Conservation (phyloP, 1,140 invertebrate species). For the Frieseomelitta varia region DNA sequence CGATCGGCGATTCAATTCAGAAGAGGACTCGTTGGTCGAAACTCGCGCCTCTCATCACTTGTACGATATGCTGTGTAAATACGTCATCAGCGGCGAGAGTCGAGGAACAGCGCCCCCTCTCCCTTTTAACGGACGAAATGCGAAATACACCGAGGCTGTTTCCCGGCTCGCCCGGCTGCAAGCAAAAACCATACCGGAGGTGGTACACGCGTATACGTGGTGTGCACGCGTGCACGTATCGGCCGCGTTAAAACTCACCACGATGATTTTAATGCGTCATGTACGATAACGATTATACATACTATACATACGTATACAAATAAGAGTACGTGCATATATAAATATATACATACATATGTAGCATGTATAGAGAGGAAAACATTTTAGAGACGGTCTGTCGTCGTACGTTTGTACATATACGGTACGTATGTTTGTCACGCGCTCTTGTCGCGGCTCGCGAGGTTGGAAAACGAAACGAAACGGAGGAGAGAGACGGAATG, state of each 20-base stretch:
- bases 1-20: no score
- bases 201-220: not conserved
- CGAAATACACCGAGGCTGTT: not conserved
- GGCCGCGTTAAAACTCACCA: slow-evolving; percentile 41
- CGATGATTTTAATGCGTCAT: slow-evolving; percentile 50
- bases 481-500: not conserved
- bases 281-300: slow-evolving; percentile 49
- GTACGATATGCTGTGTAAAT: slow-evolving; percentile 18
- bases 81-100: not conserved
- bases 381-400: slow-evolving; percentile 20
- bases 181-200: no score
- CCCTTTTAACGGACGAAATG: not conserved
- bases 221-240: not conserved
- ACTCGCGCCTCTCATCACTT: not conserved
- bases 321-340: not conserved
- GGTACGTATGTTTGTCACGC: slow-evolving; percentile 13
- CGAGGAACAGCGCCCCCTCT: not conserved
- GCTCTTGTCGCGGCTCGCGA: slow-evolving; percentile 8
- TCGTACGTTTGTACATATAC: slow-evolving; percentile 51
- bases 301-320: slow-evolving; percentile 47
- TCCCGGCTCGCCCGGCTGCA: no score
- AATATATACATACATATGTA: slow-evolving; percentile 43
- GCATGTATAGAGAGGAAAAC: slow-evolving; percentile 16
- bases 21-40: not conserved
- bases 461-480: not conserved